These are phyloP conservation scores for Protodeltote pygarga DNA, from an alignment of 2,888 invertebrate species.

Conservation along the genomic window DNA sequence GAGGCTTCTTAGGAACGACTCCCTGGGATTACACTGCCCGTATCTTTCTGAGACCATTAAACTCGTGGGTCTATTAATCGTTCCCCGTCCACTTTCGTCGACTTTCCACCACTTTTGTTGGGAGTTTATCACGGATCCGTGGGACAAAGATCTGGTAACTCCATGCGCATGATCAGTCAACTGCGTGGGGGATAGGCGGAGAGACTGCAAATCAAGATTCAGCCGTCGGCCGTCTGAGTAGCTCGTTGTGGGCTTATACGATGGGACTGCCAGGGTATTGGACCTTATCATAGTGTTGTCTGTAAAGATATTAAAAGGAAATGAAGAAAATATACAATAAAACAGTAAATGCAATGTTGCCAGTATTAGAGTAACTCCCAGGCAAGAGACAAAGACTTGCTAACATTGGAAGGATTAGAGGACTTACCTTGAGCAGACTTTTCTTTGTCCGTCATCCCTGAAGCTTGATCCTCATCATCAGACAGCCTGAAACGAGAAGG, in stretches of 20 bases:
- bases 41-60: constrained; percentile 86
- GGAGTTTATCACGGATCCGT: constrained; percentile 88
- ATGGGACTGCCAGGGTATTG: constrained; percentile 83
- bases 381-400: constrained; percentile 7
- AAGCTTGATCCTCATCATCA: constrained; percentile 83
- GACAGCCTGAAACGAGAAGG: constrained; percentile 67
- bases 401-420: neutral
- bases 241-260: constrained; percentile 78
- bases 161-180: constrained; percentile 76
- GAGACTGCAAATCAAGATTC: constrained; percentile 75
- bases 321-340: neutral
- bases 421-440: constrained; percentile 76
- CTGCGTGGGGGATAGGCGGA: constrained; percentile 76
- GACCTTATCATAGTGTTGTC: constrained; percentile 85
- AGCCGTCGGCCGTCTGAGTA: constrained; percentile 72
- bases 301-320: constrained; percentile 53
- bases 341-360: neutral
- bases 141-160: constrained; percentile 88
- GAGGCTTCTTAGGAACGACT: constrained; percentile 77
- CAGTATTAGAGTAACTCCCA: no score
- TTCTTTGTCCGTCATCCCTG: constrained; percentile 85
- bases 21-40: constrained; percentile 72
- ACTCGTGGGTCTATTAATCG: constrained; percentile 87
- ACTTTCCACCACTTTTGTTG: constrained; percentile 83
- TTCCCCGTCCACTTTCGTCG: constrained; percentile 73